These are phyloP conservation scores for Andrena minutula DNA, from an alignment of 2,888 invertebrate species.

Conservation along the genomic window DNA sequence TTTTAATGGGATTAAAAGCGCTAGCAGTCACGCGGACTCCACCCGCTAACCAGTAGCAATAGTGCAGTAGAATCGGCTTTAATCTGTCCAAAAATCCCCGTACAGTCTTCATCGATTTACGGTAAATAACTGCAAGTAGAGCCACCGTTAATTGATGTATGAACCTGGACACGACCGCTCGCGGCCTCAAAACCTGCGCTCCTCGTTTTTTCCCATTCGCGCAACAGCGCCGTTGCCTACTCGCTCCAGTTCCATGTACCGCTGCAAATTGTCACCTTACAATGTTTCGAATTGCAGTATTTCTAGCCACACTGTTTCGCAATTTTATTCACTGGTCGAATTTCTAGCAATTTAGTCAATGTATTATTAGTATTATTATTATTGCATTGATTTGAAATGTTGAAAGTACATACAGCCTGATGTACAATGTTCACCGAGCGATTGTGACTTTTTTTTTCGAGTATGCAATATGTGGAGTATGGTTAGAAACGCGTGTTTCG, in stretches of 20 bases:
- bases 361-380: too few relatives aligned
- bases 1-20: slow-evolving; percentile 70
- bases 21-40: slow-evolving; percentile 51
- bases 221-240: not conserved
- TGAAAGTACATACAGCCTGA: too few relatives aligned
- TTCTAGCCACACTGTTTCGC: too few relatives aligned
- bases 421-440: not conserved
- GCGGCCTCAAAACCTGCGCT: not conserved
- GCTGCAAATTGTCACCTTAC: too few relatives aligned
- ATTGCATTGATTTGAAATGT: too few relatives aligned
- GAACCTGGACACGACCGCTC: slow-evolving; percentile 12
- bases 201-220: slow-evolving; percentile 1
- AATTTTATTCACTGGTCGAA: too few relatives aligned
- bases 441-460: not conserved
- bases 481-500: not conserved
- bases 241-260: too few relatives aligned
- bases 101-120: slow-evolving; percentile 58
- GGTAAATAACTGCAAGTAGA: slow-evolving; percentile 62
- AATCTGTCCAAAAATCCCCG: slow-evolving; percentile 67
- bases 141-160: slow-evolving; percentile 51
- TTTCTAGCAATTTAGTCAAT: too few relatives aligned
- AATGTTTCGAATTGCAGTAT: too few relatives aligned
- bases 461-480: not conserved
- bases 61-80: slow-evolving; percentile 52
- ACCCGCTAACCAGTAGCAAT: slow-evolving; percentile 59